A percentile compares a stretch with the other conserved stretches of the same genome.
Conservation (phyloP, 2,888 invertebrate species). For the Caenorhabditis sinica region DNA sequence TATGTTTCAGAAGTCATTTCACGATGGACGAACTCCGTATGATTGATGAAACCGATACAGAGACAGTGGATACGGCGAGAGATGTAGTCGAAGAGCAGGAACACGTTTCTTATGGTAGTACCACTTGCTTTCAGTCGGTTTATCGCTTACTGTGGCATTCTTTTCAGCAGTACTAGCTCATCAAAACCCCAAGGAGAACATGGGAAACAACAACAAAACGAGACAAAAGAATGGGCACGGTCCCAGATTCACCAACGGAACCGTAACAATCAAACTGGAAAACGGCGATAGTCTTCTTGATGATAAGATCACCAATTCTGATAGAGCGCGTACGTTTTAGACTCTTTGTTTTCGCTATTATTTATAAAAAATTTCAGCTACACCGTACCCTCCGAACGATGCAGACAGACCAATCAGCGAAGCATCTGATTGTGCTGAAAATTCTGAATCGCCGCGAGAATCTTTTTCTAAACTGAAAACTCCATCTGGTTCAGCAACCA, state of each 20-base stretch:
- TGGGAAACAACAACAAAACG: background rate
- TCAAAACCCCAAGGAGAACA: conserved; percentile 11
- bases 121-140: background rate
- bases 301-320: conserved; percentile 44
- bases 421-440: conserved; percentile 19
- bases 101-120: conserved; percentile 32
- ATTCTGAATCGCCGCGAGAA: conserved; percentile 31
- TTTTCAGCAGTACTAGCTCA: conserved; percentile 35
- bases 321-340: conserved; percentile 47
- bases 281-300: background rate
- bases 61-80: conserved; percentile 48
- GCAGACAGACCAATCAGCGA: conserved; percentile 39
- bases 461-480: conserved; percentile 34
- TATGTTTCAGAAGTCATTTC: conserved; percentile 56
- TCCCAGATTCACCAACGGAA: conserved; percentile 34
- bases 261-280: conserved; percentile 49
- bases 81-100: conserved; percentile 48
- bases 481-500: background rate
- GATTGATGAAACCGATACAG: conserved; percentile 67
- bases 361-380: conserved; percentile 58
- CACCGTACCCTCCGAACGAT: conserved; percentile 58
- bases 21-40: conserved; percentile 62
- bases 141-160: background rate
- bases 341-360: background rate
- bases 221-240: background rate